Conservation (phyloP, 2,113 vertebrate species). For the Dryoscopus gambensis region DNA sequence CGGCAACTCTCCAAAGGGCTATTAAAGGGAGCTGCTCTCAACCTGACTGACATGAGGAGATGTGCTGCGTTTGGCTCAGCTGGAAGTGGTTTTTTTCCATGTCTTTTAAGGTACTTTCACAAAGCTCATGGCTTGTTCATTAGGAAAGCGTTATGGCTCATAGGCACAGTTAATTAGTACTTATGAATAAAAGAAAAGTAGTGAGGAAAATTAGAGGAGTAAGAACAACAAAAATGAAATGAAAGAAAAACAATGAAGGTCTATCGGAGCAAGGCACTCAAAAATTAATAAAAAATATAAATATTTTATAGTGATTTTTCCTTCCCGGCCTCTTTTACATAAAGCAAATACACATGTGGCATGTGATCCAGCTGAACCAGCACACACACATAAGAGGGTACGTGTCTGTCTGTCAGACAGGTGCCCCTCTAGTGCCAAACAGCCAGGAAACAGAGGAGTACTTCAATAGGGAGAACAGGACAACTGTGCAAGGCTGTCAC, state of each 20-base stretch:
- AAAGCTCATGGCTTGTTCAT: background rate
- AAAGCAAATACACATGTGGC: background rate
- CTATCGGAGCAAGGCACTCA: background rate
- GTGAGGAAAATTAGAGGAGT: background rate
- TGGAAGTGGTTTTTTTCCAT: background rate
- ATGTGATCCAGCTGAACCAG: background rate
- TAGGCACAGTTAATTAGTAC: constrained; percentile 38
- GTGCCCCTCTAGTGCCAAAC: background rate
- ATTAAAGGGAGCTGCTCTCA: background rate
- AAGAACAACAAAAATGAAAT: background rate
- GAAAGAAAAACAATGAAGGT: background rate
- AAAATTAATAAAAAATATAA: background rate
- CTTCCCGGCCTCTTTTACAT: background rate
- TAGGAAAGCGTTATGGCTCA: background rate
- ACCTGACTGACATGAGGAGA: background rate
- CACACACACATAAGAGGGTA: fast-evolving
- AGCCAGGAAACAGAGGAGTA: background rate
- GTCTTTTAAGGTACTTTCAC: background rate
- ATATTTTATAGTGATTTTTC: background rate
- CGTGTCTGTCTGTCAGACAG: background rate
- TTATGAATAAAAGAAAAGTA: constrained; percentile 30
- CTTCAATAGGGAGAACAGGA: background rate
- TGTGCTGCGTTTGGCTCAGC: background rate
- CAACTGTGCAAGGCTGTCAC: background rate
- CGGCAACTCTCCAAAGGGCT: background rate